Evolutionary conservation across 2,797 vertebrate genomes (phyloP).

Genomic region (Miichthys miiuy): DNA sequence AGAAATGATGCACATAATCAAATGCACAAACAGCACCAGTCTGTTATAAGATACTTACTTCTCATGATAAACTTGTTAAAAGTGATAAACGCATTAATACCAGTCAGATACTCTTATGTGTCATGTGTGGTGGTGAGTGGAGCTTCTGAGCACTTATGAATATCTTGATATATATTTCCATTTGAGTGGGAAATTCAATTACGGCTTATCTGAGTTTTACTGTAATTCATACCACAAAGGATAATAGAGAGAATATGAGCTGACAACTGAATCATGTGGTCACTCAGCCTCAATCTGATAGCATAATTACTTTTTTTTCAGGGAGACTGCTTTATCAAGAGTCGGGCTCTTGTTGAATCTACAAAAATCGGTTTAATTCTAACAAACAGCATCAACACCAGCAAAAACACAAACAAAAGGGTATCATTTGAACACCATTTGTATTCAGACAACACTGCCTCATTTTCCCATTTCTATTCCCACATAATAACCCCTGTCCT

Average conservation of each 20-base stretch:
- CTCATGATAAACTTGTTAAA: constrained; percentile 21
- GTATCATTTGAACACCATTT: constrained; percentile 34
- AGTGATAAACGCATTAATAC: constrained; percentile 31
- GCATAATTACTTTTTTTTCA: constrained; percentile 48
- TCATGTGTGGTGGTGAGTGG: constrained; percentile 29
- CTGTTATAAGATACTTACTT: not conserved
- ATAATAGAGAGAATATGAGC: constrained; percentile 67
- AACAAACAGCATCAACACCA: constrained; percentile 27
- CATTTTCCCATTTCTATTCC: constrained; percentile 34
- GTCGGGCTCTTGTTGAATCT: constrained; percentile 23
- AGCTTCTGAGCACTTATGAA: constrained; percentile 59
- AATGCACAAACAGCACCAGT: not conserved
- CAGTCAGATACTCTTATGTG: constrained; percentile 34
- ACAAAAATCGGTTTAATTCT: constrained; percentile 17
- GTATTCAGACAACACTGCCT: constrained; percentile 47
- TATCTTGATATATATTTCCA: constrained; percentile 64
- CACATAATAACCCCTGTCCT: constrained; percentile 44
- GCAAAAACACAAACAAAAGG: constrained; percentile 36
- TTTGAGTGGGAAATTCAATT: constrained; percentile 76
- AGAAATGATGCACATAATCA: not conserved
- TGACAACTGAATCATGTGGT: constrained; percentile 53
- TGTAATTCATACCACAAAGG: constrained; percentile 69
- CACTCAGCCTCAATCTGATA: constrained; percentile 68
- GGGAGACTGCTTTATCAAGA: constrained; percentile 38
- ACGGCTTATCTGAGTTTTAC: constrained; percentile 76